A percentile compares a stretch with the other conserved stretches of the same genome.
These are phyloP conservation scores for Carterocephalus palaemon DNA, from an alignment of 2,888 invertebrate genomes.

Conservation along the genomic window DNA sequence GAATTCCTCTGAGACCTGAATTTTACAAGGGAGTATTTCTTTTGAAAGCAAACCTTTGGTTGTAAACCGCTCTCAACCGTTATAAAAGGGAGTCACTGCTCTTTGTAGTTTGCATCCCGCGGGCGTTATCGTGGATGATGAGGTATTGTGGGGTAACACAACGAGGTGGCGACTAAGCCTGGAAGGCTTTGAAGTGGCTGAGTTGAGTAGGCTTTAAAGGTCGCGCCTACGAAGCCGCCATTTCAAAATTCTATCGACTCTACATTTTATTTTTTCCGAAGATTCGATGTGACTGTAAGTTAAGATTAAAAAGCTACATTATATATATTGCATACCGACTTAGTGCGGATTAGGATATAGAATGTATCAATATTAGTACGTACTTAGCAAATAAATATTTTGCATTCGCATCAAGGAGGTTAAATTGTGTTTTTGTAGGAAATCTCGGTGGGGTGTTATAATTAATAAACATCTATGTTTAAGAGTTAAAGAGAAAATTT, in stretches of 20 bases:
- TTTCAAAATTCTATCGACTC: not conserved
- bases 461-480: too few species aligned
- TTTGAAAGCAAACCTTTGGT: constrained; percentile 61
- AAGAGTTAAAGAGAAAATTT: too few species aligned
- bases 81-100: constrained; percentile 37
- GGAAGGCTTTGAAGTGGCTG: not conserved
- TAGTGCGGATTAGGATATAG: too few species aligned
- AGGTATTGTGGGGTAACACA: constrained; percentile 24
- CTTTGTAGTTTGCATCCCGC: constrained; percentile 55
- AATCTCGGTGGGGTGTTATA: too few species aligned
- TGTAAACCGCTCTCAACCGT: constrained; percentile 62
- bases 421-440: too few species aligned
- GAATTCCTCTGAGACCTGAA: constrained; percentile 70
- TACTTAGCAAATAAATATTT: too few species aligned
- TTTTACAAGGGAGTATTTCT: constrained; percentile 70
- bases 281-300: too few species aligned
- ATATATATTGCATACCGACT: too few species aligned
- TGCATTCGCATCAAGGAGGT: too few species aligned
- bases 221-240: not conserved
- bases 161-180: constrained; percentile 17
- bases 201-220: not conserved
- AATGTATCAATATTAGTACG: too few species aligned
- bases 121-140: constrained; percentile 48
- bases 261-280: too few species aligned
- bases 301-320: too few species aligned